Evolutionary conservation across 2,797 vertebrate species (phyloP).

Genomic region (Sparus aurata): DNA sequence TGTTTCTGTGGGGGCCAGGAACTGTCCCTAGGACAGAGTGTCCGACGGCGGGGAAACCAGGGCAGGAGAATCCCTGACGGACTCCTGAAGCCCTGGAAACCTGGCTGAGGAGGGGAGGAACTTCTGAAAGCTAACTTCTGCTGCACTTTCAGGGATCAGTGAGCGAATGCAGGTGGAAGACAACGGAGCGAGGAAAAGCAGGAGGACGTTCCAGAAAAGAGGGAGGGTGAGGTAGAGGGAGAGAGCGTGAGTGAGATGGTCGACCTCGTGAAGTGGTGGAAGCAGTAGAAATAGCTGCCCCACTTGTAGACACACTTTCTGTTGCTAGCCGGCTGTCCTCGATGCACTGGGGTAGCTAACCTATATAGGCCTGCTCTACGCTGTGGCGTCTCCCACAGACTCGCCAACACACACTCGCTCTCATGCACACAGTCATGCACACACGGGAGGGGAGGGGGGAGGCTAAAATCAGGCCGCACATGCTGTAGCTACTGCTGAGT

Average conservation of each 20-base stretch:
- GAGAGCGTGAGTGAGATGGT: conserved; percentile 57
- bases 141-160: conserved; percentile 34
- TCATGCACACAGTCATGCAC: conserved; percentile 46
- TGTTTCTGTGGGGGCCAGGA: conserved; percentile 35
- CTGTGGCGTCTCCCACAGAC: conserved; percentile 60
- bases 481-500: conserved; percentile 81
- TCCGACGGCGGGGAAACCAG: conserved; percentile 70
- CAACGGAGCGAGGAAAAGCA: conserved; percentile 51
- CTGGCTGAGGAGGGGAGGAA: conserved; percentile 21
- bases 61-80: conserved; percentile 74
- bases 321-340: conserved; percentile 81
- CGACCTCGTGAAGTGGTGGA: conserved; percentile 82
- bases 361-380: conserved; percentile 82
- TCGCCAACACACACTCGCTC: conserved; percentile 19
- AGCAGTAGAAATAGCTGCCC: conserved; percentile 89
- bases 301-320: conserved; percentile 88
- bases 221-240: conserved; percentile 50
- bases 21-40: conserved; percentile 58
- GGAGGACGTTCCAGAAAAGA: conserved; percentile 73
- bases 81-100: conserved; percentile 54
- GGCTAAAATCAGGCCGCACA: conserved; percentile 78
- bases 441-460: conserved; percentile 22
- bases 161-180: conserved; percentile 37
- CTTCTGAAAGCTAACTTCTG: conserved; percentile 50
- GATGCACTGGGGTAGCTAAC: conserved; percentile 85